Percentiles rank a stretch among this genome's conserved stretches.
Evolutionary conservation across 2,113 vertebrate species (phyloP).

Genomic region (Oncorhynchus clarkii): DNA sequence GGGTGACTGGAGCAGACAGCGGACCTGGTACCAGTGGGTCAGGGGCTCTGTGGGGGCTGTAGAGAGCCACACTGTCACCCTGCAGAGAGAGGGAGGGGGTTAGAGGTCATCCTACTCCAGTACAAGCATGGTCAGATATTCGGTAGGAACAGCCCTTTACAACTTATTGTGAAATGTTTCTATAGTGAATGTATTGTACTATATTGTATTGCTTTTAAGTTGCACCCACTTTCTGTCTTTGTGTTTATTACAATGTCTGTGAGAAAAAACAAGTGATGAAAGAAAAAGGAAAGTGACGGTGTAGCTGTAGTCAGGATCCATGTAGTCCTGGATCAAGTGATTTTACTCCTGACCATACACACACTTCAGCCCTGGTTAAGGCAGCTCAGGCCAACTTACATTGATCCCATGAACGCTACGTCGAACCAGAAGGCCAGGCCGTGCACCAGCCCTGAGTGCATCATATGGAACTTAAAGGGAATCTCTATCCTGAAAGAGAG

Average conservation of each 20-base stretch:
- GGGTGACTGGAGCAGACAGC: conserved; percentile 92
- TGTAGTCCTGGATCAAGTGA: no score
- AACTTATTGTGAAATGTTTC: no score
- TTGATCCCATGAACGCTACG: conserved; percentile 90
- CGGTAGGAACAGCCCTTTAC: no score
- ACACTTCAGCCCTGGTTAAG: not conserved
- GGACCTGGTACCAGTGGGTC: conserved; percentile 96
- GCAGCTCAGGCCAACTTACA: conserved; percentile 70
- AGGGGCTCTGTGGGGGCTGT: conserved; percentile 92
- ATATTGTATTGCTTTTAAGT: not conserved
- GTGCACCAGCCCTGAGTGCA: conserved; percentile 91
- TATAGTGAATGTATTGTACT: no score
- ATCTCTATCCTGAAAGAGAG: conserved; percentile 86
- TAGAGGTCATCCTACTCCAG: not conserved
- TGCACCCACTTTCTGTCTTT: no score
- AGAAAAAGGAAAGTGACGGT: no score
- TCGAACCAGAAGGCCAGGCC: conserved; percentile 96
- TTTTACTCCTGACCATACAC: no score
- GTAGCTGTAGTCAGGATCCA: no score
- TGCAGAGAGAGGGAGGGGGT: conserved; percentile 38
- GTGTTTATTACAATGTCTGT: no score
- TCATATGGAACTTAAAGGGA: conserved; percentile 96
- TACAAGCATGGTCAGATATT: no score
- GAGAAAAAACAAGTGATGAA: no score
- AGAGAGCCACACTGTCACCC: conserved; percentile 93